Conservation (phyloP, 2,888 invertebrate genomes). For the Leucozona laternaria region DNA sequence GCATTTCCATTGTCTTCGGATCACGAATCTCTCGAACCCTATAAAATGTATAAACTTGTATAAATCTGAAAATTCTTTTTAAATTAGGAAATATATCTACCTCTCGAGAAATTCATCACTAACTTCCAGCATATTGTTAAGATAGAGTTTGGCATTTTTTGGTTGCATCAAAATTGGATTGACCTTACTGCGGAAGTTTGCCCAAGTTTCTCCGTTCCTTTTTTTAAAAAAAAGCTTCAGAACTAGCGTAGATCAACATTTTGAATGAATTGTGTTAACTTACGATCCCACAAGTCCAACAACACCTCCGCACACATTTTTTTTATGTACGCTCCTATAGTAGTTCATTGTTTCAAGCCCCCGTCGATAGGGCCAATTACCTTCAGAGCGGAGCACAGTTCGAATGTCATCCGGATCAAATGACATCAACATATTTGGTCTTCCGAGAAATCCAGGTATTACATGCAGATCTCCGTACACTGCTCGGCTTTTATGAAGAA, state of each 20-base stretch:
- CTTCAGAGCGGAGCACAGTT: slow-evolving; percentile 84
- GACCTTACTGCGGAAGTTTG: slow-evolving; percentile 86
- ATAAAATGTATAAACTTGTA: no score
- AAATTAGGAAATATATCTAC: no score
- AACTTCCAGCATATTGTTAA: slow-evolving; percentile 84
- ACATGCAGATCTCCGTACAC: slow-evolving; percentile 82
- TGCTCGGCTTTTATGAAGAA: slow-evolving; percentile 68
- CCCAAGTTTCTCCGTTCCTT: slow-evolving; percentile 87
- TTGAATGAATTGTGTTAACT: not conserved
- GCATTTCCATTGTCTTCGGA: slow-evolving; percentile 79
- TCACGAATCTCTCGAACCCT: slow-evolving; percentile 79
- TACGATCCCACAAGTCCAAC: slow-evolving; percentile 77
- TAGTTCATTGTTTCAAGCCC: slow-evolving; percentile 82
- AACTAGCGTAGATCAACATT: not conserved
- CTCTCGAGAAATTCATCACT: slow-evolving; percentile 78
- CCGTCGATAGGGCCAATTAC: slow-evolving; percentile 83
- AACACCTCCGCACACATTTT: slow-evolving; percentile 74
- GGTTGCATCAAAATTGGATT: slow-evolving; percentile 87
- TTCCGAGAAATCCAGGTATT: slow-evolving; percentile 81
- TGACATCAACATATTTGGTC: slow-evolving; percentile 80
- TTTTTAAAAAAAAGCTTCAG: not conserved
- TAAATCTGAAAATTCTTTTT: no score
- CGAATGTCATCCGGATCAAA: slow-evolving; percentile 85
- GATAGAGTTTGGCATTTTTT: slow-evolving; percentile 84
- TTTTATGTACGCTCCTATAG: slow-evolving; percentile 81